Conservation (phyloP, 2,888 invertebrate genomes). For the Philereme transversata region DNA sequence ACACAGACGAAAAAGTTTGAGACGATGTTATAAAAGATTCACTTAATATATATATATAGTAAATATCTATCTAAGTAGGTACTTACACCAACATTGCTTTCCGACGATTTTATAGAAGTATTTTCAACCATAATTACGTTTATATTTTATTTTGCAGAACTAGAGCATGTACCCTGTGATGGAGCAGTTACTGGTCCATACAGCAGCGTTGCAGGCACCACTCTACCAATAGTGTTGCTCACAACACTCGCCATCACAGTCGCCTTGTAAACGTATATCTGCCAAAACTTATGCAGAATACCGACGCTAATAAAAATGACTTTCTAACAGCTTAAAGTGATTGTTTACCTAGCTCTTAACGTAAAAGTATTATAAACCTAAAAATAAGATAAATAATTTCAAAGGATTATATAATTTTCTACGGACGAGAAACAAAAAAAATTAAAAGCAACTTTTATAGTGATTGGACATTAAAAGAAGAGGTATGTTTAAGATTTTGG, state of each 20-base stretch:
- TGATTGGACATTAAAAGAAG: slow-evolving; percentile 15
- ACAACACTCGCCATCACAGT: slow-evolving; percentile 74
- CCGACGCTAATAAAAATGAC: slow-evolving; percentile 8
- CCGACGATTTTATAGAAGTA: too few relatives aligned
- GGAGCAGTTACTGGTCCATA: slow-evolving; percentile 79
- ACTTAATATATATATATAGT: too few relatives aligned
- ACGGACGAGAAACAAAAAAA: slow-evolving; percentile 21
- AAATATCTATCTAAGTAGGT: too few relatives aligned
- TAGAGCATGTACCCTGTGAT: slow-evolving; percentile 78
- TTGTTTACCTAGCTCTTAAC: slow-evolving; percentile 39
- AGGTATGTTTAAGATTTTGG: slow-evolving; percentile 4
- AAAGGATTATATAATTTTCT: slow-evolving; percentile 28
- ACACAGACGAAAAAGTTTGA: too few relatives aligned
- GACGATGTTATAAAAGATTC: too few relatives aligned
- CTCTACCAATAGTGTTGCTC: slow-evolving; percentile 67
- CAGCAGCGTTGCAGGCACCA: slow-evolving; percentile 77
- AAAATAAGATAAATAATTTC: slow-evolving; percentile 25
- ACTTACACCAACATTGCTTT: neutral
- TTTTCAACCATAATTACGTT: too few relatives aligned
- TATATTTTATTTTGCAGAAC: slow-evolving; percentile 53
- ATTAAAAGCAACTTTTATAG: slow-evolving; percentile 17
- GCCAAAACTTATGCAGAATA: slow-evolving; percentile 11
- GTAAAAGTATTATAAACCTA: slow-evolving; percentile 33
- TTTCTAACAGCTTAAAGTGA: slow-evolving; percentile 33
- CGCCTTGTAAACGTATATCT: slow-evolving; percentile 61